Evolutionary conservation across 2,888 invertebrate genomes (phyloP).

Genomic region (Phyto melanocephala): DNA sequence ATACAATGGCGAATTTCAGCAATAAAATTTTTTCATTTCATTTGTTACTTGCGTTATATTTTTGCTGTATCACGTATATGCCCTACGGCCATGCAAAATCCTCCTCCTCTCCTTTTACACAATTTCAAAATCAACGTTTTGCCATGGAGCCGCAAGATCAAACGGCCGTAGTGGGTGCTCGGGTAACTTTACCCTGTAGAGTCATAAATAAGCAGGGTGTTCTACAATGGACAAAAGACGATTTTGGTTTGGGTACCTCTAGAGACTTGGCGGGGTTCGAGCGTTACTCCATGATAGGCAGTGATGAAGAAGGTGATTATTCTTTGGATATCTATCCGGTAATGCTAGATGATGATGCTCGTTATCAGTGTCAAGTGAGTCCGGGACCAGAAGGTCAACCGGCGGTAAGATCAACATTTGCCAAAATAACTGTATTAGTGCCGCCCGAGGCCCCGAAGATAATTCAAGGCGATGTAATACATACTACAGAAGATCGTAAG

Average conservation of each 20-base stretch:
- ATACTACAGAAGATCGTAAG: slow-evolving; percentile 92
- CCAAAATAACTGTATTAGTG: slow-evolving; percentile 90
- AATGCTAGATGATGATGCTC: slow-evolving; percentile 93
- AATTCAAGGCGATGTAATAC: slow-evolving; percentile 89
- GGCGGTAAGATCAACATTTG: slow-evolving; percentile 91
- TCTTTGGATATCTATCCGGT: slow-evolving; percentile 94
- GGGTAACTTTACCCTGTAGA: slow-evolving; percentile 92
- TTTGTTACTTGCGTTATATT: not conserved
- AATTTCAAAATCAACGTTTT: slow-evolving; percentile 85
- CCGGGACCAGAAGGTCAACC: slow-evolving; percentile 87
- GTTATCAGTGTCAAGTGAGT: slow-evolving; percentile 96
- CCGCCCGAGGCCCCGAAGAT: slow-evolving; percentile 95
- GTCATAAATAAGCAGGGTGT: slow-evolving; percentile 93
- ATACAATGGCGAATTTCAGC: slow-evolving; percentile 9
- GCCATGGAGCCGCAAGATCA: slow-evolving; percentile 95
- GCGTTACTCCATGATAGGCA: slow-evolving; percentile 96
- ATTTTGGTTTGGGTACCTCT: slow-evolving; percentile 95
- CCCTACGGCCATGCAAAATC: slow-evolving; percentile 32
- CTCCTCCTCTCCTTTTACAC: slow-evolving; percentile 71
- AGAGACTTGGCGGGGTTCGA: slow-evolving; percentile 94
- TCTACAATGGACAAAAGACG: slow-evolving; percentile 98
- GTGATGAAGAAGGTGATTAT: slow-evolving; percentile 94
- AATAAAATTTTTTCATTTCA: not conserved
- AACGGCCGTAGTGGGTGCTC: slow-evolving; percentile 92
- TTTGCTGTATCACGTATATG: not conserved